These are phyloP conservation scores for Chirona hameri DNA, from an alignment of 2,888 invertebrate species.

Conservation along the genomic window DNA sequence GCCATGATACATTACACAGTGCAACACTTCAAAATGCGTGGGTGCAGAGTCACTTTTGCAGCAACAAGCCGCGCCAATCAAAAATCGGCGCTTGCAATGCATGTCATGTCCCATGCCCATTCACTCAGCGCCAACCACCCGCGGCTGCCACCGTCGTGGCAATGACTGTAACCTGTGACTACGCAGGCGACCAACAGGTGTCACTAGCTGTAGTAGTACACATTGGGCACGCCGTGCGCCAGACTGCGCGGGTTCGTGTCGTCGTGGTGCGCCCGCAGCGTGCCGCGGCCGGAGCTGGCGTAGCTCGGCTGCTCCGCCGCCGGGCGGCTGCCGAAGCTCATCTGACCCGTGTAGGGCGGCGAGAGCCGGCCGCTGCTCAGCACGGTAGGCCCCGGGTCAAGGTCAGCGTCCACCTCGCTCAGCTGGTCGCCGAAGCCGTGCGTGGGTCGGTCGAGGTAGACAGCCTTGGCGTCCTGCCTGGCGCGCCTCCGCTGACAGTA, in stretches of 20 bases:
- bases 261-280: constrained; percentile 43
- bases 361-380: constrained; percentile 57
- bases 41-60: neutral
- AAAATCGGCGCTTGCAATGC: neutral
- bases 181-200: neutral
- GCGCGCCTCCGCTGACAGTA: constrained; percentile 62
- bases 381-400: constrained; percentile 64
- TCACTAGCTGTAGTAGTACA: constrained; percentile 25
- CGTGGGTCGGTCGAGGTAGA: constrained; percentile 60
- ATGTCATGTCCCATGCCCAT: neutral
- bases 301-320: constrained; percentile 41
- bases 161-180: neutral
- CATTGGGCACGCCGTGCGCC: neutral
- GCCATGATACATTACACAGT: too few species aligned
- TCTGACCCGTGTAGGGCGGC: constrained; percentile 51
- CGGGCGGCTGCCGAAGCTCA: constrained; percentile 42
- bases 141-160: neutral
- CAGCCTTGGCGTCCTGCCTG: constrained; percentile 48
- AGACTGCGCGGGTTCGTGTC: constrained; percentile 56
- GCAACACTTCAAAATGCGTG: too few species aligned
- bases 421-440: constrained; percentile 82
- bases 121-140: neutral
- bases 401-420: constrained; percentile 77
- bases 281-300: constrained; percentile 39
- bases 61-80: neutral